A percentile compares a stretch with the other conserved stretches of the same genome.
These are phyloP conservation scores for Sardinella longiceps DNA, from an alignment of 2,797 vertebrate species.

Conservation along the genomic window DNA sequence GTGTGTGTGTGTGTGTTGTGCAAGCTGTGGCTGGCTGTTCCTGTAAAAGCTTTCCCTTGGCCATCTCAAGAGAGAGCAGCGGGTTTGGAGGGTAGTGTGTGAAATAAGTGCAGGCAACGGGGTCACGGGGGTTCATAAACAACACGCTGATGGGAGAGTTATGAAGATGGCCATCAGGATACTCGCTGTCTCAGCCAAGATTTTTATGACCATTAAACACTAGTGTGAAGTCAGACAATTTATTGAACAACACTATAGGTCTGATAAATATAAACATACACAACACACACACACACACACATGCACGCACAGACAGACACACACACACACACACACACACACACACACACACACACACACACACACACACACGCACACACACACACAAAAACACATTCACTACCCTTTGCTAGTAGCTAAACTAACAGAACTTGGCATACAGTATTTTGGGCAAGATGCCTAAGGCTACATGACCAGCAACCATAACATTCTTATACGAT, in stretches of 20 bases:
- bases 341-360: conserved; percentile 4
- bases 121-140: background rate
- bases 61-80: background rate
- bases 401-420: background rate
- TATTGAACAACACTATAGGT: background rate
- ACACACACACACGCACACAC: background rate
- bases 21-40: background rate
- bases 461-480: background rate
- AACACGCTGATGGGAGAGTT: background rate
- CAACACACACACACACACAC: background rate
- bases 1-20: background rate
- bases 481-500: background rate
- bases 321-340: background rate
- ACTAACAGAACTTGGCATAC: background rate
- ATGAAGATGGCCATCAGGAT: background rate
- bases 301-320: background rate
- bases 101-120: background rate
- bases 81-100: conserved; percentile 16
- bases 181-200: background rate
- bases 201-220: background rate
- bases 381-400: background rate
- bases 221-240: background rate
- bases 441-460: background rate
- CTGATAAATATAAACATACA: background rate
- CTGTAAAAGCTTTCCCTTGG: conserved; percentile 17